Base-by-base conservation (phyloP, 2,797 vertebrate genomes). In the Pitangus sulphuratus region DNA sequence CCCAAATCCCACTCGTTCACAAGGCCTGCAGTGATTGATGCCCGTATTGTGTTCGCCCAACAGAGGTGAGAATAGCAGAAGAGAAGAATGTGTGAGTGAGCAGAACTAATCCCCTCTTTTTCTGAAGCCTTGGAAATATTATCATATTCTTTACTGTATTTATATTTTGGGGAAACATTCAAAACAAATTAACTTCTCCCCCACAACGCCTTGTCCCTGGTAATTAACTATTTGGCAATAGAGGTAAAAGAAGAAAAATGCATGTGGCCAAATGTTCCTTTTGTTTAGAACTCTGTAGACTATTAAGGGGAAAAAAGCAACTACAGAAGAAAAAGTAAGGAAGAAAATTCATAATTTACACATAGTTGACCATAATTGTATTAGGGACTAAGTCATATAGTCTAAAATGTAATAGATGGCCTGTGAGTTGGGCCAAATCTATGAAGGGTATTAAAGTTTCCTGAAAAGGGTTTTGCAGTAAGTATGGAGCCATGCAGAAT, bases 161-260 rank as follows among this genome's bases (percentile, higher is more conserved):
- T 79, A 37, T 30, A 4, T 24, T 82, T 82, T 58, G 2, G 2
- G 57, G 3, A n/a, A 45, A 70, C 62, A 45, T 12, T n/a, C 22
- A 80, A 77, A 58, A 39, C 15, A 15, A 57, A n/a, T 57, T 33
- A 33, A 37, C 2, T 53, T 69, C 8, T 54, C 17, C 19, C 13
- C 33, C 8, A 48, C 8, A 7, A 2, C 2, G 6, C 1, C 0
- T 1, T 26, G 13, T 33, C 13, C 15, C 7, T 33, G 19, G 25
- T 56, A 45, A 40, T 14, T 2, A 35, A 56, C 56, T 84, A 15
- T 68, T 66, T 74, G 33, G 15, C 11, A 45, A 30, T 11, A 11
- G 28, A 85, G 19, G 31, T 45, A 62, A 69, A 89, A 25, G 2
- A 51, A 74, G 30, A 9, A 82, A 80, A 80, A 64, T 25, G 20